Percentiles rank a stretch among this genome's conserved stretches.
These are phyloP conservation scores for Larimichthys crocea DNA, from an alignment of 2,113 vertebrate species.

Conservation along the genomic window DNA sequence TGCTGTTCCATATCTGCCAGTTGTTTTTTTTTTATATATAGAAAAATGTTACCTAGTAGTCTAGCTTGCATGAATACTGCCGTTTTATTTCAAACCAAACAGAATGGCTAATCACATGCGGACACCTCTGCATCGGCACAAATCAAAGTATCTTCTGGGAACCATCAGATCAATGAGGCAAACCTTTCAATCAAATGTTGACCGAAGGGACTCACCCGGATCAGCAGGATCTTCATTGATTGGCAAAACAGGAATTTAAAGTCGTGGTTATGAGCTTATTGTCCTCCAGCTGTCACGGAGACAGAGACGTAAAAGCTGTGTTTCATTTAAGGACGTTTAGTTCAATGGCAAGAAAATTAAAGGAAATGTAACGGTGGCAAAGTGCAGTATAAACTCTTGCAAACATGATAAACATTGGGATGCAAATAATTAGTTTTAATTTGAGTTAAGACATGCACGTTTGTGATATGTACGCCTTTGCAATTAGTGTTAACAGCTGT, in stretches of 20 bases:
- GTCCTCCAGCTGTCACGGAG: background rate
- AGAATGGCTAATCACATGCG: slow-evolving; percentile 16
- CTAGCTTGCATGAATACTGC: background rate
- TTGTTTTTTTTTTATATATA: no score
- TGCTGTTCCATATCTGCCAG: background rate
- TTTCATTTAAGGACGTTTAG: background rate
- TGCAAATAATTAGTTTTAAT: no score
- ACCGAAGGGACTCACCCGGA: slow-evolving; percentile 57
- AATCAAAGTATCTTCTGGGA: slow-evolving; percentile 44
- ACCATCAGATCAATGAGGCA: slow-evolving; percentile 57
- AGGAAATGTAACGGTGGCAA: no score
- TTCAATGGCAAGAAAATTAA: background rate
- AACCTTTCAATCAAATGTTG: slow-evolving; percentile 60
- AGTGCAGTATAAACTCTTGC: no score
- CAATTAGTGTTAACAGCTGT: background rate
- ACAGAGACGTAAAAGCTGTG: background rate
- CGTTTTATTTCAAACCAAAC: slow-evolving; percentile 15
- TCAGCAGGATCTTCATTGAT: slow-evolving; percentile 42
- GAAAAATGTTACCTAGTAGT: slow-evolving; percentile 2
- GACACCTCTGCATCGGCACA: slow-evolving; percentile 48
- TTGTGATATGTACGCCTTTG: no score
- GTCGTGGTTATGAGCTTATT: background rate
- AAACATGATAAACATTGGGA: no score
- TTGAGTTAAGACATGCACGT: no score
- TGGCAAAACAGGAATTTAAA: slow-evolving; percentile 28